Base-by-base conservation (phyloP, 2,797 vertebrate genomes). In the Steatocranus sp. region DNA sequence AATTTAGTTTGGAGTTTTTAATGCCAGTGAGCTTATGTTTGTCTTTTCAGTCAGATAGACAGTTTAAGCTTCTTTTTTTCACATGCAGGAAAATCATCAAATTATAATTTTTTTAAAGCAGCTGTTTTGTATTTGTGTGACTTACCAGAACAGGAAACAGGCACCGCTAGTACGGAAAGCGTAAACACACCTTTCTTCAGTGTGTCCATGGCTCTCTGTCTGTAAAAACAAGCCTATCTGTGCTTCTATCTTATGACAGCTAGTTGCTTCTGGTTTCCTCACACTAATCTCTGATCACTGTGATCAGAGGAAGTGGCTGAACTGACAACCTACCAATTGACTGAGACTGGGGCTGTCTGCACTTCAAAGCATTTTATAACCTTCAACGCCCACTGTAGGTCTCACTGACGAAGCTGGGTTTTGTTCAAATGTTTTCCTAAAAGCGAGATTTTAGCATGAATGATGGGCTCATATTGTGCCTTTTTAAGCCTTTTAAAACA, bases 281-380 rank as follows among this genome's bases (percentile, higher is more conserved):
- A 30, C 27, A 34, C 43, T 63, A 14, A 20, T 34, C 30, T 63
- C 46, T 41, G 41, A 58, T 84, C 58, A 32, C 81, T 54, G 79
- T 89, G 76, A 87, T 92, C 68, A 93, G 91, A 96, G 95, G 95
- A 96, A 96, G 92, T 89, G 92, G 91, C 93, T 94, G 86, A 81
- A 88, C 90, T 88, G 56, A 81, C 82, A 49, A 54, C 75, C 76
- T 86, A 80, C 34, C 76, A 68, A 48, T 92, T 91, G 92, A 87
- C 89, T 88, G 74, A 84, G 20, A 78, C 4, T 25, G 43, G 10
- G 46, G 27, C 41, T 81, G 48, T 54, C 75, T 74, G 56, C 48
- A 53, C 75, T 74, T 91, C 78, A 91, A 86, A 88, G 78, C 49
- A 18, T 41, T 11, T 9, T 11, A 80, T 70, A 84, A 25, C 27